A percentile compares a stretch with the other conserved stretches of the same genome.
Conservation (phyloP, 1,140 invertebrate genomes). For the Drosophila nasuta region DNA sequence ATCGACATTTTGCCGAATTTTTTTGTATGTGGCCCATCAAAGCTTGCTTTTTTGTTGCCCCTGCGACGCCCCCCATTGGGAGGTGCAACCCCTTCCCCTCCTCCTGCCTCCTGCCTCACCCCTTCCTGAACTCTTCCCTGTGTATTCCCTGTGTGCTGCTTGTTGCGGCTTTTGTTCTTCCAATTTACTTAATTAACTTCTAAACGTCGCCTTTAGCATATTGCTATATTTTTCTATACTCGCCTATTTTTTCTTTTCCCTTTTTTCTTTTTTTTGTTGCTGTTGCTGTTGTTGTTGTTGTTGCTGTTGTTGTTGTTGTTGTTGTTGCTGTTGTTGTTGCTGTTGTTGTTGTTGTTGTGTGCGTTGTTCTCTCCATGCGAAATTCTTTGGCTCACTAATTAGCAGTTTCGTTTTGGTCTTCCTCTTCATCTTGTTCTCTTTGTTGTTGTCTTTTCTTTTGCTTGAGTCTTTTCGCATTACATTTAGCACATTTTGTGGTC, state of each 20-base stretch:
- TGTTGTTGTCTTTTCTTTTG: slow-evolving; percentile 25
- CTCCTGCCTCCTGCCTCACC: background rate
- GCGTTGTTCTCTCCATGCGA: slow-evolving; percentile 48
- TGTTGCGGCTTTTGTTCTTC: slow-evolving; percentile 58
- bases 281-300: too few relatives aligned
- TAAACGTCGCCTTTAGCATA: slow-evolving; percentile 77
- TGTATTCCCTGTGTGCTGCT: background rate
- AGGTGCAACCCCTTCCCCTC: background rate
- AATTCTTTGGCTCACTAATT: slow-evolving; percentile 66
- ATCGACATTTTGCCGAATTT: slow-evolving; percentile 10
- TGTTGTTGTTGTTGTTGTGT: slow-evolving; percentile 8
- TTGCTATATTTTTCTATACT: slow-evolving; percentile 44
- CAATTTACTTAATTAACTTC: slow-evolving; percentile 81
- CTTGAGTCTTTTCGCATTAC: background rate
- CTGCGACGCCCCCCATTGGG: slow-evolving; percentile 26
- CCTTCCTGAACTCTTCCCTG: too few relatives aligned
- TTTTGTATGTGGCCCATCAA: slow-evolving; percentile 19
- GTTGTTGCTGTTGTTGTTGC: slow-evolving; percentile 36
- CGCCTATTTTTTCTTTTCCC: slow-evolving; percentile 32
- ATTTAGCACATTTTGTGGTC: slow-evolving; percentile 4
- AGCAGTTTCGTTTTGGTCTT: slow-evolving; percentile 60
- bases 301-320: too few relatives aligned
- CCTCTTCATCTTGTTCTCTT: background rate
- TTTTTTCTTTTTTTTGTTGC: too few relatives aligned
- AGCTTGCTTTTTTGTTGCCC: slow-evolving; percentile 2